These are phyloP conservation scores for Capitella teleta DNA, from an alignment of 1,140 invertebrate species.

Conservation along the genomic window DNA sequence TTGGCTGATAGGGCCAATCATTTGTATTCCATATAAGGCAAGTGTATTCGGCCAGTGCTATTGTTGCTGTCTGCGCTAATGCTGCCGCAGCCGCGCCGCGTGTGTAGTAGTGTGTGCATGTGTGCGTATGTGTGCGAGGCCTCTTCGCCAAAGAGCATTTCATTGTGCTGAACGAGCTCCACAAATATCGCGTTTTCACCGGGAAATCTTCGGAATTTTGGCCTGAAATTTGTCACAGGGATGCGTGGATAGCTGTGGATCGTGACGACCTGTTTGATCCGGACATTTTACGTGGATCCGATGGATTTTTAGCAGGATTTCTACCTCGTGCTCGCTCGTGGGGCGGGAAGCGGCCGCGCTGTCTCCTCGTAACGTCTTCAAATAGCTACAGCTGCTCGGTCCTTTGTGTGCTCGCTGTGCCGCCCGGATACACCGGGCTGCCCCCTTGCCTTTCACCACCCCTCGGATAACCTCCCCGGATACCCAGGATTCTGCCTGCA, in stretches of 20 bases:
- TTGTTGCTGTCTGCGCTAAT: constrained; percentile 18
- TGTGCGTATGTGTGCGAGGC: constrained; percentile 17
- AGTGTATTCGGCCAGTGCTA: constrained; percentile 26
- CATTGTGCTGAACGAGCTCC: neutral
- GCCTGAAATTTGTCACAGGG: neutral
- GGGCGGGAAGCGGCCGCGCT: neutral
- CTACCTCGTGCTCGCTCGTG: no score
- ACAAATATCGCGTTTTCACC: constrained; percentile 13
- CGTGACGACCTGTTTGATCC: no score
- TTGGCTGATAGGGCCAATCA: constrained; percentile 36
- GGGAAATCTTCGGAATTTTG: neutral
- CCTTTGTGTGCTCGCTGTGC: neutral
- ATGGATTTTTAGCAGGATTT: no score
- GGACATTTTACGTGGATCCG: no score
- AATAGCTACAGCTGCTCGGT: no score
- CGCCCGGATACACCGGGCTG: neutral
- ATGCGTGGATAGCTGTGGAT: neutral
- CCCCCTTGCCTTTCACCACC: neutral
- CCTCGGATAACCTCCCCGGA: neutral
- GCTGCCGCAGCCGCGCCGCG: constrained; percentile 14
- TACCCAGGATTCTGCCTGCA: no score
- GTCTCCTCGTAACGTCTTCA: no score
- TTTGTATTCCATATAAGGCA: constrained; percentile 24
- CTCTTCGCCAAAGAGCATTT: constrained; percentile 10
- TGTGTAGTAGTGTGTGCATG: constrained; percentile 13